Percentiles rank a stretch among this genome's conserved stretches.
Conservation (phyloP, 2,113 vertebrate genomes). For the Electrona antarctica region DNA sequence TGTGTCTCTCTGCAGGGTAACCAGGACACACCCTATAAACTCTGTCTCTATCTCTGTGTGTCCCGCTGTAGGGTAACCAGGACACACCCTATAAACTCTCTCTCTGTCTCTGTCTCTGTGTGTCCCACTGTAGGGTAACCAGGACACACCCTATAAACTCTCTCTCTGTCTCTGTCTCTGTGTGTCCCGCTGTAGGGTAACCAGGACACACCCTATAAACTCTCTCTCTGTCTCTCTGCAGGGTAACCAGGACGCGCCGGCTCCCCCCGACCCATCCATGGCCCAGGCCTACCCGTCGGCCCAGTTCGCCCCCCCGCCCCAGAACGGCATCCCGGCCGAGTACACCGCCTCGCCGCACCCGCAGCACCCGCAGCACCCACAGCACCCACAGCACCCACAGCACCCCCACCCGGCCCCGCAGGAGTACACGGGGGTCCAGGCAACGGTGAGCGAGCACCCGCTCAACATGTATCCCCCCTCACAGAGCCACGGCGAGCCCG, state of each 20-base stretch:
- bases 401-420: constrained; percentile 80
- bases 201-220: too few relatives aligned
- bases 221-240: constrained; percentile 46
- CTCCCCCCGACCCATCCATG: constrained; percentile 92
- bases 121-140: too few relatives aligned
- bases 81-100: too few relatives aligned
- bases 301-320: constrained; percentile 90
- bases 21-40: constrained; percentile 80
- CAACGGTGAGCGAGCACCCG: constrained; percentile 88
- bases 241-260: constrained; percentile 96
- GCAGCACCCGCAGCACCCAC: constrained; percentile 86
- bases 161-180: too few relatives aligned
- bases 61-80: too few relatives aligned
- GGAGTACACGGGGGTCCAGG: constrained; percentile 88
- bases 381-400: constrained; percentile 79
- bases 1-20: constrained; percentile 84
- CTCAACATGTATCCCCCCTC: constrained; percentile 92
- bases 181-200: too few relatives aligned
- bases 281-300: constrained; percentile 93
- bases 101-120: neutral
- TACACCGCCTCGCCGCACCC: constrained; percentile 91
- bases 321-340: constrained; percentile 91
- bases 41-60: too few relatives aligned
- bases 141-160: too few relatives aligned
- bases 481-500: constrained; percentile 91